Evolutionary conservation across 2,797 vertebrate species (phyloP).

Genomic region (Cyclopterus lumpus): DNA sequence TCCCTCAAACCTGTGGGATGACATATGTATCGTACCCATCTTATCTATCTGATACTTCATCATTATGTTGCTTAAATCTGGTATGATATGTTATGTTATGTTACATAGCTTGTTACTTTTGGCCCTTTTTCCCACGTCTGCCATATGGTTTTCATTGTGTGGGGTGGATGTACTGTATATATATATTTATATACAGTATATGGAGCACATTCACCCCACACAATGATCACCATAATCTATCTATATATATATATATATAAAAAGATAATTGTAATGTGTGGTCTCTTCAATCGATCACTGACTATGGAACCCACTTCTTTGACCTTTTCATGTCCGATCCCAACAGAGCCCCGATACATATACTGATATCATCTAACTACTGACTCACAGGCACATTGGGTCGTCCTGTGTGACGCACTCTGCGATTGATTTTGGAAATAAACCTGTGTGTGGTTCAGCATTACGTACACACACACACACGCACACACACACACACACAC

Average conservation of each 20-base stretch:
- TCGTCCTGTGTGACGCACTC: slow-evolving; percentile 30
- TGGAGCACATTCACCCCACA: no score
- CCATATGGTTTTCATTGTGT: not conserved
- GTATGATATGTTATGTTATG: not conserved
- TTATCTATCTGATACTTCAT: not conserved
- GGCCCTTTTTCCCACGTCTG: not conserved
- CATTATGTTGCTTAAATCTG: not conserved
- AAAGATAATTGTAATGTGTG: slow-evolving; percentile 36
- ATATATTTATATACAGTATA: no score
- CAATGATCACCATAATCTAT: no score
- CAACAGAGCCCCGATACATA: slow-evolving; percentile 50
- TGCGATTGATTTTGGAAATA: slow-evolving; percentile 28
- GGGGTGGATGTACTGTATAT: slow-evolving; percentile 9
- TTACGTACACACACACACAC: not conserved
- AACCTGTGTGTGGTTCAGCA: slow-evolving; percentile 18
- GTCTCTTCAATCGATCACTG: slow-evolving; percentile 44
- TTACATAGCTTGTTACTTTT: not conserved
- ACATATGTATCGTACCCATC: not conserved
- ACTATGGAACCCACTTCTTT: slow-evolving; percentile 61
- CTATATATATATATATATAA: no score
- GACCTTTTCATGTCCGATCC: slow-evolving; percentile 66
- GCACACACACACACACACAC: not conserved
- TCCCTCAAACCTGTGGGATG: slow-evolving; percentile 1
- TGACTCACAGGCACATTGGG: slow-evolving; percentile 9
- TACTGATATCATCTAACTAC: slow-evolving; percentile 59